Percentiles rank a stretch among this genome's conserved stretches.
Conservation (phyloP, 2,797 vertebrate genomes). For the Todus mexicanus region DNA sequence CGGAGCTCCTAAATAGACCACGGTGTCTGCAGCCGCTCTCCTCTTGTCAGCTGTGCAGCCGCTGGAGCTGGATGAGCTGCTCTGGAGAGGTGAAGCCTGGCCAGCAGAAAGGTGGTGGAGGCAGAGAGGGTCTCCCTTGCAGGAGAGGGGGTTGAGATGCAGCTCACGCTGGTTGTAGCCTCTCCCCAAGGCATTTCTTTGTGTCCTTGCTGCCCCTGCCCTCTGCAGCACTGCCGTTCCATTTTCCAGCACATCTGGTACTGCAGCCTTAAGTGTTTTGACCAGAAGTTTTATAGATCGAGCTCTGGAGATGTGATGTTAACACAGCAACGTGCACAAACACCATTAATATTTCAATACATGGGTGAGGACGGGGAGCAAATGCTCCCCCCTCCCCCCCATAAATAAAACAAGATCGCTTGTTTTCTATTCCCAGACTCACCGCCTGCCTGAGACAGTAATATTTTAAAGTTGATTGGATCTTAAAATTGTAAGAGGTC, state of each 20-base stretch:
- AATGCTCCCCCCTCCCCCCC: not conserved
- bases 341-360: conserved; percentile 44
- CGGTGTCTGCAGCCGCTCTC: fast-evolving
- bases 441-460: conserved; percentile 40
- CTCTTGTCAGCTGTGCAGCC: not conserved
- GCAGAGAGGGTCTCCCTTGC: not conserved
- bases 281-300: not conserved
- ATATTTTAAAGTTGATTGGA: conserved; percentile 74
- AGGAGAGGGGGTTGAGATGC: not conserved
- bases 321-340: not conserved
- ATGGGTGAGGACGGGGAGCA: conserved; percentile 28
- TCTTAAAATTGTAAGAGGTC: conserved; percentile 71
- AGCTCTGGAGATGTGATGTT: not conserved
- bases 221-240: not conserved
- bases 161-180: not conserved
- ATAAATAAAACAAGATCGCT: conserved; percentile 59
- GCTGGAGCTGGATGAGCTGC: not conserved
- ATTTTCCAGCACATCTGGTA: fast-evolving
- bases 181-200: not conserved
- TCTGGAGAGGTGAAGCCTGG: fast-evolving
- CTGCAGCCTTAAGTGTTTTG: not conserved
- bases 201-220: not conserved
- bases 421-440: conserved; percentile 62
- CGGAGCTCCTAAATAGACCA: not conserved
- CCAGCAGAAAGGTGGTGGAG: not conserved